Evolutionary conservation across 2,888 invertebrate genomes (phyloP).

Genomic region (Agrotis segetum): DNA sequence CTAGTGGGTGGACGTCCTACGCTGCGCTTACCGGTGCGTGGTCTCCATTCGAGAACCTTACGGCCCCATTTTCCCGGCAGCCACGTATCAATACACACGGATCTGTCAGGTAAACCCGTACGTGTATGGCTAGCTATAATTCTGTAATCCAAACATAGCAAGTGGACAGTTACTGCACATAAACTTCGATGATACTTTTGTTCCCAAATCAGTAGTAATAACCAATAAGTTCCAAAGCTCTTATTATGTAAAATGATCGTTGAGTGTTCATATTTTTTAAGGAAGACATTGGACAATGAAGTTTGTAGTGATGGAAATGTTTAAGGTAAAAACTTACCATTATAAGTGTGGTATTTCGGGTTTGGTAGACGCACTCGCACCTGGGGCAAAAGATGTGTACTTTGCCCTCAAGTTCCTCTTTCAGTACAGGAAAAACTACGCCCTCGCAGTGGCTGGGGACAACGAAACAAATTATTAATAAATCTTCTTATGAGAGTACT

Average conservation of each 20-base stretch:
- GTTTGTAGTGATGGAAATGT: no score
- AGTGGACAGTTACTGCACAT: not conserved
- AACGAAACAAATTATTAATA: constrained; percentile 46
- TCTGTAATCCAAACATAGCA: not conserved
- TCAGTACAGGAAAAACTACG: constrained; percentile 93
- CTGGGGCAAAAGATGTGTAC: constrained; percentile 96
- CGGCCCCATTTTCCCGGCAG: no score
- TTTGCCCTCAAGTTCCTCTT: constrained; percentile 93
- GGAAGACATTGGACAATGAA: no score
- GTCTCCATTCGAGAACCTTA: no score
- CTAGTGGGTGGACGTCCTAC: no score
- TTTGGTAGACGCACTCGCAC: constrained; percentile 98
- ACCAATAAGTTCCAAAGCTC: no score
- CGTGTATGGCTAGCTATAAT: not conserved
- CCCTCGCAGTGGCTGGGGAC: constrained; percentile 94
- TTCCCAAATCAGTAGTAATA: no score
- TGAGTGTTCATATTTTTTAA: no score
- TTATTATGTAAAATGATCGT: no score
- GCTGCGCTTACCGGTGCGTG: no score
- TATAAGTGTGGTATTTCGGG: constrained; percentile 97
- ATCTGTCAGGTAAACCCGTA: no score
- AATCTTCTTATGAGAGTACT: not conserved
- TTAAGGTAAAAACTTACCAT: constrained; percentile 90
- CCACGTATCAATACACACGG: no score
- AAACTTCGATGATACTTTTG: not conserved